These are phyloP conservation scores for Pterocles orientalis DNA, from an alignment of 2,113 vertebrate genomes.

Conservation along the genomic window DNA sequence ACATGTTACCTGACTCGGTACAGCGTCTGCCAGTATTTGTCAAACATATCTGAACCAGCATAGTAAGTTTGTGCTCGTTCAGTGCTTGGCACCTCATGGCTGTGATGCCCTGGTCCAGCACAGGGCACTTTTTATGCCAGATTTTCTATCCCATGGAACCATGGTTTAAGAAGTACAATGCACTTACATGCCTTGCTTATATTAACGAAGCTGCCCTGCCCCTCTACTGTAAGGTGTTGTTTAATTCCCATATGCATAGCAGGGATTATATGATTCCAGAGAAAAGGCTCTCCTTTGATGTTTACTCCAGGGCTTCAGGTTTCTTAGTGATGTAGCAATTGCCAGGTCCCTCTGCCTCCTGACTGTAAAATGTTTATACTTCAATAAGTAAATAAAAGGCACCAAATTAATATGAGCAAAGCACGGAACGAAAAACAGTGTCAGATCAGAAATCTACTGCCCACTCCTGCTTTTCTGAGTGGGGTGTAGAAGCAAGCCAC, in stretches of 20 bases:
- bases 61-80: not conserved
- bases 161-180: not conserved
- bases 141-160: not conserved
- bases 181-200: not conserved
- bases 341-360: not conserved
- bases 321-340: not conserved
- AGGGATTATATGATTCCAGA: conserved; percentile 9
- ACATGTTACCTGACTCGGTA: not conserved
- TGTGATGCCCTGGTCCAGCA: not conserved
- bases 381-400: not conserved
- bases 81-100: not conserved
- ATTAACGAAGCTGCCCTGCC: not conserved
- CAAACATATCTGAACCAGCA: conserved; percentile 1
- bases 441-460: not conserved
- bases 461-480: not conserved
- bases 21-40: not conserved
- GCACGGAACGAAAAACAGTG: not conserved
- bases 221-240: not conserved
- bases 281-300: conserved; percentile 11
- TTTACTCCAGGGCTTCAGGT: not conserved
- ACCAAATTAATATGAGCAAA: not conserved
- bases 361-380: conserved; percentile 6
- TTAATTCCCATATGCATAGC: not conserved
- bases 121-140: not conserved
- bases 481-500: not conserved